Evolutionary conservation across 2,113 vertebrate species (phyloP), one percentile per base, ranked within the genome.

Genomic region (Laticauda laticaudata): DNA sequence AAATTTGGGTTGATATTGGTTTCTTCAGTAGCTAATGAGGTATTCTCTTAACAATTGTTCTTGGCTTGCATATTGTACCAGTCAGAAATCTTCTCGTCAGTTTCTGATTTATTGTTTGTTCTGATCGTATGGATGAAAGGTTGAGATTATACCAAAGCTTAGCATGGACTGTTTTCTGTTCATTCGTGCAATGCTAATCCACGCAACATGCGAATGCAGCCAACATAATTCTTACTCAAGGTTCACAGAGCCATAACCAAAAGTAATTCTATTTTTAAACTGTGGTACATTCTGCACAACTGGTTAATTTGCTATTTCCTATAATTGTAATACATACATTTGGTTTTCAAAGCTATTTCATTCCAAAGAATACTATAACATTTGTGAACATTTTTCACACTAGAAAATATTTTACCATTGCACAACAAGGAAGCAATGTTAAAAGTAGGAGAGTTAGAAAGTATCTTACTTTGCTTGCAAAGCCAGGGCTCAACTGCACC

Each of bases 361-460:
- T 88, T 64, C 64, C 0, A 64, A 87, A 9, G 10, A 87, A n/a
- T n/a, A 54, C 7, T 89, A 95, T 93, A 92, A 55, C 53, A 93
- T 93, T 81, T 91, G 34, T 69, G 8, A 90, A 75, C 34, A 92
- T 85, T 43, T 53, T 94, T 86, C 5, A 75, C 90, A 29, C 75
- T 43, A 86, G 54, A 53, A 96, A 95, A 93, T 53, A 90, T 0
- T 91, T 21, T 3, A 92, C 57, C 69, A 91, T 56, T 91, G 94
- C 24, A 53, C 3, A 34, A 93, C 51, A 3, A 26, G 92, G 12
- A 39, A 21, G n/a, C 90, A 34, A 89, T 93, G 94, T 92, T 15
- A 86, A 39, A 88, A 81, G 88, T 29, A 85, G 18, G 34, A 93
- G 92, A 51, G 8, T 90, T 69, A 92, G 92, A 48, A 93, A 56